These are phyloP conservation scores for Tetraodon nigroviridis DNA, from an alignment of 2,113 vertebrate species.

Conservation along the genomic window DNA sequence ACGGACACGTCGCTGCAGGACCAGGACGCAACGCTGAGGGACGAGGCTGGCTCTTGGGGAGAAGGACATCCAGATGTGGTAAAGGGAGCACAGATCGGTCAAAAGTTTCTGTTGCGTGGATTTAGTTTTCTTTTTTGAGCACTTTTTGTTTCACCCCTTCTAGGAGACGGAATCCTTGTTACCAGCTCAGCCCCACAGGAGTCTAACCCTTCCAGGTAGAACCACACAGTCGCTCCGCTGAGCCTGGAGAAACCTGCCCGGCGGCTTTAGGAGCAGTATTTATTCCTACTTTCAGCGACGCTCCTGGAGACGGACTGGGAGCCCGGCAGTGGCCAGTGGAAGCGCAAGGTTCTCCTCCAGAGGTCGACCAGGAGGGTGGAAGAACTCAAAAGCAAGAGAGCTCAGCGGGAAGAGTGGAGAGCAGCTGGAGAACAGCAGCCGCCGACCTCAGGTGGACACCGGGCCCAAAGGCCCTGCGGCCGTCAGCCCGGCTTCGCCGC, in stretches of 20 bases:
- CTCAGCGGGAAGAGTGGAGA: conserved; percentile 1
- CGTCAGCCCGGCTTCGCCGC: not conserved
- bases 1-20: conserved; percentile 76
- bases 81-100: not conserved
- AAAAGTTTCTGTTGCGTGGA: not conserved
- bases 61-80: not conserved
- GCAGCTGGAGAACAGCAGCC: not conserved
- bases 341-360: conserved; percentile 71
- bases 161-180: conserved; percentile 11
- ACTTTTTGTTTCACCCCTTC: not conserved
- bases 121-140: not conserved
- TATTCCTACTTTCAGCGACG: conserved; percentile 41
- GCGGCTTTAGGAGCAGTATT: not conserved
- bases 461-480: not conserved
- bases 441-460: not conserved
- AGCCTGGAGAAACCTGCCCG: too few species aligned
- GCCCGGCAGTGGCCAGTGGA: conserved; percentile 44
- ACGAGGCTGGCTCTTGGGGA: conserved; percentile 32
- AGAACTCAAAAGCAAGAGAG: conserved; percentile 65
- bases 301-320: conserved; percentile 50
- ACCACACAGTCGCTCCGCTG: not conserved
- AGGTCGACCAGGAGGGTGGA: conserved; percentile 74
- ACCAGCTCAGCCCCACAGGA: conserved; percentile 1
- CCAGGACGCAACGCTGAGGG: conserved; percentile 43
- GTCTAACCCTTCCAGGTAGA: conserved; percentile 35